Evolutionary conservation across 2,888 invertebrate species (phyloP).

Genomic region (Agrypnus murinus): DNA sequence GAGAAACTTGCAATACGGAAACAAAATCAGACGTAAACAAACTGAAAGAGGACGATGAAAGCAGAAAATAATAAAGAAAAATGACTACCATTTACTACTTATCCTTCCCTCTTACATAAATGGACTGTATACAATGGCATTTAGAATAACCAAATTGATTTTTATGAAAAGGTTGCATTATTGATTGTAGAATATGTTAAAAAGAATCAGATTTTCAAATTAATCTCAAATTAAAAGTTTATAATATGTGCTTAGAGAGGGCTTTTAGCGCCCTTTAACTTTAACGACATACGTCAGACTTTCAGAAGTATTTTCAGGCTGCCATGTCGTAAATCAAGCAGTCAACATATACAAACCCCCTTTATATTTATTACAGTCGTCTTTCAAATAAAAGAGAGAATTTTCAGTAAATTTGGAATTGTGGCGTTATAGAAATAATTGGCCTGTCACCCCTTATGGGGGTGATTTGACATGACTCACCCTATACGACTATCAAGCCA

Average conservation of each 20-base stretch:
- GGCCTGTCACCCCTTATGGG: conserved; percentile 44
- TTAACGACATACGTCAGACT: conserved; percentile 25
- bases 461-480: conserved; percentile 49
- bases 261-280: conserved; percentile 24
- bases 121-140: conserved; percentile 10
- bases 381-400: conserved; percentile 16
- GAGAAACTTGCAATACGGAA: not conserved
- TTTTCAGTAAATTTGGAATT: conserved; percentile 33
- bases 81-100: conserved; percentile 1
- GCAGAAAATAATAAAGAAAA: conserved; percentile 28
- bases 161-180: conserved; percentile 17
- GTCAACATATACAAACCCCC: conserved; percentile 40
- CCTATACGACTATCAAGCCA: conserved; percentile 28
- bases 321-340: conserved; percentile 39
- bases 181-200: no score
- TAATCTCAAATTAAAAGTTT: no score
- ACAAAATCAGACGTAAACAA: conserved; percentile 21
- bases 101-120: not conserved
- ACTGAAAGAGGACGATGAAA: conserved; percentile 3
- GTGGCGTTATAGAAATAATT: conserved; percentile 49
- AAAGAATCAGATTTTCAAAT: no score
- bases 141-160: conserved; percentile 27
- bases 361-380: conserved; percentile 24
- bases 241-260: no score
- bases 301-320: no score